Evolutionary conservation across 2,113 vertebrate genomes (phyloP), one percentile per base, ranked within the genome.

Genomic region (Cyanistes caeruleus): DNA sequence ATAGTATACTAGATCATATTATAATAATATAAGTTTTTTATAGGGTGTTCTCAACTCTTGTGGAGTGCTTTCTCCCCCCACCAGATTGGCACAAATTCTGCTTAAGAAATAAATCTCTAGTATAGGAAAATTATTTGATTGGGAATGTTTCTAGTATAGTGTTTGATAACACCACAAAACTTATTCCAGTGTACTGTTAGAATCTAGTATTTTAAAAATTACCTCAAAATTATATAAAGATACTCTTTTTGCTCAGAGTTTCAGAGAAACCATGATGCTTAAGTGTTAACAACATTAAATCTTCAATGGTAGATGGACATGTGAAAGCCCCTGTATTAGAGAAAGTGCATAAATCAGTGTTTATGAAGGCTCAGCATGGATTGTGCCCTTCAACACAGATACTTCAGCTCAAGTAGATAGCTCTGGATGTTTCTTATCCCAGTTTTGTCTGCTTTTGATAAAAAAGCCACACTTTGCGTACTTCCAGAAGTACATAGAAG

Each of bases 321-420:
- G 7, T 53, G 18, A 1, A 56, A 75, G 16, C 62, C 14, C 13
- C 7, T 30, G 5, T 44, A 20, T 60, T 72, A 82, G 74, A 53
- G 31, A 49, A 30, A 37, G 22, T 39, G 27, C 64, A 19, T 53
- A 31, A 11, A 39, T 73, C 9, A 24, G 14, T 79, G 28, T 58
- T 93, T 52, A 4, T 56, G 27, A 78, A 78, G 43, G 35, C 74
- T 19, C 21, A 87, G 37, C 21, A 7, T 49, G n/a, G 33, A 37
- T 83, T 95, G 43, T 94, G 78, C 67, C 70, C 30, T 93, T 95
- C 53, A 83, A 13, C 68, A 86, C 56, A 87, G 46, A 78, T 69
- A 49, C n/a, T 65, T 83, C 15, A 89, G 30, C 31, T 78, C 8
- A 15, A 48, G 39, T 33, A 64, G 73, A 46, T 31, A 87, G 7